Evolutionary conservation across 2,888 invertebrate species (phyloP).

Genomic region (Acanthosoma haemorrhoidale): DNA sequence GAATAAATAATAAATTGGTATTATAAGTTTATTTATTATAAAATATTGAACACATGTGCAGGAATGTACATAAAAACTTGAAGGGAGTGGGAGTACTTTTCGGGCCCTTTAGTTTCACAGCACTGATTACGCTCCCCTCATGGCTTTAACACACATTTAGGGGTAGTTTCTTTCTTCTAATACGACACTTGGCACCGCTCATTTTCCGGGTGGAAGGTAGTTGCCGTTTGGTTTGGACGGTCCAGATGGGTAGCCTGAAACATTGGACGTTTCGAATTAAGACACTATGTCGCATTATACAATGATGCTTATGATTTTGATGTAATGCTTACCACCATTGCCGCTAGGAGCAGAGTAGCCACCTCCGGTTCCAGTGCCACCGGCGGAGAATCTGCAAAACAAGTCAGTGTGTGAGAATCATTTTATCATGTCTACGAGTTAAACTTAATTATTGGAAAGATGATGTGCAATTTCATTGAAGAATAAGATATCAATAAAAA

Average conservation of each 20-base stretch:
- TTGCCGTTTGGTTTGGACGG: conserved; percentile 30
- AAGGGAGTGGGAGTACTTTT: background rate
- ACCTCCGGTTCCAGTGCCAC: conserved; percentile 27
- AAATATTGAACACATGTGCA: conserved; percentile 3
- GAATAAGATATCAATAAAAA: too few species aligned
- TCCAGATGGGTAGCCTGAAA: conserved; percentile 24
- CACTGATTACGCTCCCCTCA: background rate
- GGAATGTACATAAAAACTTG: background rate
- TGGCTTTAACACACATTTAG: background rate
- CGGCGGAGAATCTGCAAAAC: background rate
- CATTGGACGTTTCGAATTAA: background rate
- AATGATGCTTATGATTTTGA: too few species aligned
- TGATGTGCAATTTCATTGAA: too few species aligned
- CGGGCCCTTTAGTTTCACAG: background rate
- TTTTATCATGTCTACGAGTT: too few species aligned
- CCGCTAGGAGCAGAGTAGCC: too few species aligned
- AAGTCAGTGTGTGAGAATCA: too few species aligned
- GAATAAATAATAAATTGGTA: background rate
- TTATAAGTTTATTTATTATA: background rate
- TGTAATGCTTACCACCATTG: conserved; percentile 20
- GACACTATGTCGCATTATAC: background rate
- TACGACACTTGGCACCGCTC: background rate
- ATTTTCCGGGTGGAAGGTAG: conserved; percentile 39
- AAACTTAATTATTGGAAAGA: too few species aligned
- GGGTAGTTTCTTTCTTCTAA: background rate